These are phyloP conservation scores for Gadopsis bispinosus DNA, from an alignment of 2,797 vertebrate genomes.

Conservation along the genomic window DNA sequence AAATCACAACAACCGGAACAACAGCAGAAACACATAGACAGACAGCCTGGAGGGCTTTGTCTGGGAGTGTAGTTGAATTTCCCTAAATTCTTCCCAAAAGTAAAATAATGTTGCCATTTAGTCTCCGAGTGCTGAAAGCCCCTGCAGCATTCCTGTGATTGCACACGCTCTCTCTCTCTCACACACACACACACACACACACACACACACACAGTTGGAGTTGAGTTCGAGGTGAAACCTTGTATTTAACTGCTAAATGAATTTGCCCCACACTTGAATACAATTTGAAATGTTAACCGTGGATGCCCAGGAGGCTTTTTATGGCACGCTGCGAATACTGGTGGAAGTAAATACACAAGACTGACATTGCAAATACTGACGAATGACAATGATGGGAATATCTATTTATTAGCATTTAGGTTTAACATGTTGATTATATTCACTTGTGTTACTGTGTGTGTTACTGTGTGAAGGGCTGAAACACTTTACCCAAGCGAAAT, in stretches of 20 bases:
- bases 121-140: conserved; percentile 36
- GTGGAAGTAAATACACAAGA: conserved; percentile 19
- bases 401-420: neutral
- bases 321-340: conserved; percentile 12
- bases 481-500: neutral
- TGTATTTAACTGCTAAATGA: conserved; percentile 64
- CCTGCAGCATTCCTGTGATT: conserved; percentile 55
- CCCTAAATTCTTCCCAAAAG: conserved; percentile 64
- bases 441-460: neutral
- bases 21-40: conserved; percentile 1
- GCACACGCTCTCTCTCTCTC: neutral
- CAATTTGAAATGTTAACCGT: conserved; percentile 47
- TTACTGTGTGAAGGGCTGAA: neutral
- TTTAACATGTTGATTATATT: neutral
- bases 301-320: conserved; percentile 38
- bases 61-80: conserved; percentile 56
- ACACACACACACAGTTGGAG: conserved; percentile 42
- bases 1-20: conserved; percentile 24
- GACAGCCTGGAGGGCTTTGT: conserved; percentile 41
- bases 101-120: conserved; percentile 69
- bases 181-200: conserved; percentile 32
- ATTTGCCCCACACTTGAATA: conserved; percentile 46
- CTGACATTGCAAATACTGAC: neutral
- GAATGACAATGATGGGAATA: neutral
- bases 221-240: conserved; percentile 52